Evolutionary conservation across 2,888 invertebrate species (phyloP), one percentile per base, ranked within the genome.

Genomic region (Lycocerus yunnanus): DNA sequence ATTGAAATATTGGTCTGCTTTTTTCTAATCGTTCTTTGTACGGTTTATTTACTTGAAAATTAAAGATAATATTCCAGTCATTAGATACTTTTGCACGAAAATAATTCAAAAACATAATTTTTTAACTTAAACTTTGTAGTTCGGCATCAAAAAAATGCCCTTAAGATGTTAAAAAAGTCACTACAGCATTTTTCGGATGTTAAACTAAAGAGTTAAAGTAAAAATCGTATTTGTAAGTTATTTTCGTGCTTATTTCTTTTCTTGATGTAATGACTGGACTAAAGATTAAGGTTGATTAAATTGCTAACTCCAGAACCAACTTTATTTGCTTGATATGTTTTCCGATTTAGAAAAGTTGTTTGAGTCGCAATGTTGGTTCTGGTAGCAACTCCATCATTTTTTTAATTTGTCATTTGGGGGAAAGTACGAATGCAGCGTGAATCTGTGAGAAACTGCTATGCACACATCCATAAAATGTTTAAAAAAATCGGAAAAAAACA

Each of bases 331-430:
- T 43, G 5, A n/a, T 6, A n/a, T 43, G n/a, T n/a, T 43, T 2
- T 43, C 43, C 43, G 43, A 43, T 43, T 43, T 43, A 6, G n/a
- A 43, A 21, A 6, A n/a, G n/a, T 43, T 43, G 43, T 43, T 27
- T n/a, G n/a, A 43, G 13, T 43, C n/a, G n/a, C 43, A 43, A 43
- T 43, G 43, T 43, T 43, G 43, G 43, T 43, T 43, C 43, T 43
- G 43, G 43, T n/a, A 6, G 43, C n/a, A 43, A 43, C n/a, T 43
- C 43, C 13, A 43, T 43, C 43, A 43, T 43, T n/a, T 43, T 43
- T n/a, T 43, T 43, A 43, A 71, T 68, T 75, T 80, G 80, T 81
- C 77, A 82, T 81, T 81, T 85, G 85, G 85, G 85, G 85, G 61
- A 20, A 63, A 84, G 83, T 81, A 79, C 82, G 83, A 84, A 84